Conservation (phyloP, 2,797 vertebrate species). For the Myripristis jacobus region DNA sequence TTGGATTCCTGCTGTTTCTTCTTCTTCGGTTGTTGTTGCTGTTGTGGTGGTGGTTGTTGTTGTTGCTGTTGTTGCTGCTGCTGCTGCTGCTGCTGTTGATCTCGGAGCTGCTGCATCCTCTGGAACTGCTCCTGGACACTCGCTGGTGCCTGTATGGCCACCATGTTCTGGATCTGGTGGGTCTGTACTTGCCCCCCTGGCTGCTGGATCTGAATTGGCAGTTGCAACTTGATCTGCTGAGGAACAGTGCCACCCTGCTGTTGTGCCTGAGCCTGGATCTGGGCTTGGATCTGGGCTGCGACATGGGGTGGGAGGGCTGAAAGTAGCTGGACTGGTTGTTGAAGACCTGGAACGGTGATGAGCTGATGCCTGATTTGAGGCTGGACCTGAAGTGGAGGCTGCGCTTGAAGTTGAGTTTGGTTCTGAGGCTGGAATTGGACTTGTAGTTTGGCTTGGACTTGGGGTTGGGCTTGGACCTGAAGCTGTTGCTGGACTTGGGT, state of each 20-base stretch:
- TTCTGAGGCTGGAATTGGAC: constrained; percentile 58
- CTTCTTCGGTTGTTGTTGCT: constrained; percentile 82
- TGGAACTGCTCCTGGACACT: constrained; percentile 94
- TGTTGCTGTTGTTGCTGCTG: constrained; percentile 90
- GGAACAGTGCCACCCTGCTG: constrained; percentile 82
- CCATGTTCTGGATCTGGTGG: constrained; percentile 92
- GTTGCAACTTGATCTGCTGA: constrained; percentile 92
- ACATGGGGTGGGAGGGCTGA: constrained; percentile 86
- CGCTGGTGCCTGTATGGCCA: constrained; percentile 90
- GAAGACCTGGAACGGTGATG: constrained; percentile 89
- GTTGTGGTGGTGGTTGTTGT: constrained; percentile 83
- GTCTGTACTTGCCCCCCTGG: constrained; percentile 85
- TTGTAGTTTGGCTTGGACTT: constrained; percentile 77
- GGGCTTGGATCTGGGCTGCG: constrained; percentile 90
- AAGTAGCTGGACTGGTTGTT: constrained; percentile 90
- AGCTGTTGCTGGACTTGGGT: constrained; percentile 34
- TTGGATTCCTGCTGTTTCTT: constrained; percentile 90
- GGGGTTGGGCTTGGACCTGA: constrained; percentile 77
- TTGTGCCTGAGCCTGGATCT: constrained; percentile 84
- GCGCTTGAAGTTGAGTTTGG: constrained; percentile 54
- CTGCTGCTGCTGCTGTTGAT: constrained; percentile 85
- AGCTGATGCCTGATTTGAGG: constrained; percentile 88
- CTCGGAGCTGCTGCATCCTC: constrained; percentile 88
- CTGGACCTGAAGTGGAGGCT: constrained; percentile 78
- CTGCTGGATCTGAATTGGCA: constrained; percentile 89